phyloP scores from a whole-genome alignment of 1,140 invertebrate genomes.

The Sycophila sp. region DNA sequence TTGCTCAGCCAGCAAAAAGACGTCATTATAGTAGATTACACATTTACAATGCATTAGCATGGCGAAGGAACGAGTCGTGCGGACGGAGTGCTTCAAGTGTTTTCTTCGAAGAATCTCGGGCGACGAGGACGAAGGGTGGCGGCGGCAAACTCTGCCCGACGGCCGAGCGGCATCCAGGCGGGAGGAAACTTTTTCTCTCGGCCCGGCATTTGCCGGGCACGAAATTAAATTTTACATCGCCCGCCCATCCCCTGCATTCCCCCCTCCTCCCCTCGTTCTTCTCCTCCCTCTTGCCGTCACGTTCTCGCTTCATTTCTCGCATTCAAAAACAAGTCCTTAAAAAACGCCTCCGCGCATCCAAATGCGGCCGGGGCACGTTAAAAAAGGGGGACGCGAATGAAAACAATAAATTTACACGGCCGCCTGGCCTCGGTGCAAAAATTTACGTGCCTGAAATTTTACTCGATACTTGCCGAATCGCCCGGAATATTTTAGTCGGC shows the following conservation, averaged over 20 bases:
- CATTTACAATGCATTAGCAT: conserved; percentile 28
- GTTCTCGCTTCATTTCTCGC: conserved; percentile 25
- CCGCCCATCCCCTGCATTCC: background rate
- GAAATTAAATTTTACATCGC: conserved; percentile 27
- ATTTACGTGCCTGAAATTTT: background rate
- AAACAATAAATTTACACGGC: conserved; percentile 17
- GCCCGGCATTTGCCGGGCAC: background rate
- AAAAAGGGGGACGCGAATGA: background rate
- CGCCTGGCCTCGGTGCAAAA: background rate
- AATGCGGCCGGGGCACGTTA: background rate
- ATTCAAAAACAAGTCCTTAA: conserved; percentile 18
- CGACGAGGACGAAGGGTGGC: background rate
- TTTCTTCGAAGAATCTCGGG: conserved; percentile 25
- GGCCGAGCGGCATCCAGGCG: background rate
- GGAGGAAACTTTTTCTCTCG: conserved; percentile 3
- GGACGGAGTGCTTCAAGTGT: background rate
- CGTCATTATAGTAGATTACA: conserved; percentile 28
- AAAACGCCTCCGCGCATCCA: background rate
- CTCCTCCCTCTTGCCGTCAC: conserved; percentile 1
- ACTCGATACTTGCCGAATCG: background rate
- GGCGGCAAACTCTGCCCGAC: too few relatives aligned
- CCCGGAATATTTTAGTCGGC: background rate
- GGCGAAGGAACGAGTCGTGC: background rate
- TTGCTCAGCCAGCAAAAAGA: conserved; percentile 11
- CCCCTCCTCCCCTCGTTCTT: background rate